These are phyloP conservation scores for Trimorus sp. DNA, from an alignment of 2,888 invertebrate species.

Conservation along the genomic window DNA sequence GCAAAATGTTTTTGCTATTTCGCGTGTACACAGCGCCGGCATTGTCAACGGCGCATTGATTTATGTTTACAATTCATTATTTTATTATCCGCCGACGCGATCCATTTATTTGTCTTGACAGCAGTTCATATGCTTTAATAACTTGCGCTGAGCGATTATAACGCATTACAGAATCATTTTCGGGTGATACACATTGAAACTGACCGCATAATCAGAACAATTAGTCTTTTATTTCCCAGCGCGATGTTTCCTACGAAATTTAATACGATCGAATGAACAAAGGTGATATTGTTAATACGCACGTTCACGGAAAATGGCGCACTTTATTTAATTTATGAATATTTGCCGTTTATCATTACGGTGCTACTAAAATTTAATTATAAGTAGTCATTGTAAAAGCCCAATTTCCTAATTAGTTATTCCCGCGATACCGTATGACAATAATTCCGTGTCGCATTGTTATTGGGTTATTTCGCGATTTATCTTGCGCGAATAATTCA, in stretches of 20 bases:
- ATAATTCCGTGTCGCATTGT: slow-evolving; percentile 10
- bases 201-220: slow-evolving; percentile 55
- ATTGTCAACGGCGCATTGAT: slow-evolving; percentile 36
- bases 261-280: slow-evolving; percentile 55
- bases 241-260: slow-evolving; percentile 40
- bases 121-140: slow-evolving; percentile 50
- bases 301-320: not conserved
- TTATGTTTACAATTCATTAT: slow-evolving; percentile 58
- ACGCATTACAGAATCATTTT: slow-evolving; percentile 48
- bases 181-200: slow-evolving; percentile 45
- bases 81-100: slow-evolving; percentile 47
- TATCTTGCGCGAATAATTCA: not conserved
- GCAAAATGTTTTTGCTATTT: slow-evolving; percentile 50
- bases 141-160: slow-evolving; percentile 55
- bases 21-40: slow-evolving; percentile 17
- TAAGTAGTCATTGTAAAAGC: slow-evolving; percentile 33
- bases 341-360: slow-evolving; percentile 28
- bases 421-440: not conserved
- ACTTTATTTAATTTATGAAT: slow-evolving; percentile 41
- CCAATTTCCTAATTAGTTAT: slow-evolving; percentile 34
- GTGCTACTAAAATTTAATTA: slow-evolving; percentile 39
- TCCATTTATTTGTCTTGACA: slow-evolving; percentile 61
- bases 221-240: slow-evolving; percentile 51
- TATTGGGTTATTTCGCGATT: not conserved
- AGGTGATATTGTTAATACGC: slow-evolving; percentile 30